Percentiles rank a stretch among this genome's conserved stretches.
These are phyloP conservation scores for Thysanoteuthis rhombus DNA, from an alignment of 2,888 invertebrate genomes.

Conservation along the genomic window DNA sequence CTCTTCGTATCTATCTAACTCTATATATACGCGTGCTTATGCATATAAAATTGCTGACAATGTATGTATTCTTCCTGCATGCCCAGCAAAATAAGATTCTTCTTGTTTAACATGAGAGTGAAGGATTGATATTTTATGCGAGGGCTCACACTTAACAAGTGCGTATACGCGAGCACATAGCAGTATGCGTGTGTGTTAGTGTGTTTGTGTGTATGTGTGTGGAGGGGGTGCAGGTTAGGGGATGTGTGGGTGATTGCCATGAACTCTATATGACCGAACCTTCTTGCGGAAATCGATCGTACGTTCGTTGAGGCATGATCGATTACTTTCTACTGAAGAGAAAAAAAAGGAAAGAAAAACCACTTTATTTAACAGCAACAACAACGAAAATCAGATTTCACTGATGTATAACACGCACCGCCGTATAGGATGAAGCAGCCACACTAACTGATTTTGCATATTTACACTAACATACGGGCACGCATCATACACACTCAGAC, in stretches of 20 bases:
- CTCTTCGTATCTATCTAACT: too few relatives aligned
- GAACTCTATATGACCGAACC: not conserved
- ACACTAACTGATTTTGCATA: too few relatives aligned
- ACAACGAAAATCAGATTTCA: not conserved
- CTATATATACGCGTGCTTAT: too few relatives aligned
- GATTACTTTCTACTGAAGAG: not conserved
- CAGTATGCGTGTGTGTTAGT: not conserved
- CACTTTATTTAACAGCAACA: too few relatives aligned
- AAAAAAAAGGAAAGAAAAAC: too few relatives aligned
- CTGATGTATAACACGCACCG: too few relatives aligned
- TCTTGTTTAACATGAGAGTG: not conserved
- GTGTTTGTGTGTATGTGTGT: not conserved
- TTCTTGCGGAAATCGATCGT: not conserved
- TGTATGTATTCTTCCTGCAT: not conserved
- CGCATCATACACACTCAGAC: too few relatives aligned
- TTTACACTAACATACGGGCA: too few relatives aligned
- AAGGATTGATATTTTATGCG: not conserved
- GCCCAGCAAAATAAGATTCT: not conserved
- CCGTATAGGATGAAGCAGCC: not conserved
- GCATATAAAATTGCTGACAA: too few relatives aligned
- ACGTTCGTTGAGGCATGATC: not conserved
- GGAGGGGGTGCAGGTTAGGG: not conserved
- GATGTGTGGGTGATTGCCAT: not conserved
- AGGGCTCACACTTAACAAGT: not conserved
- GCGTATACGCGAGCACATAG: not conserved